Conservation (phyloP, 2,888 invertebrate genomes). For the Synergus laeviventris region DNA sequence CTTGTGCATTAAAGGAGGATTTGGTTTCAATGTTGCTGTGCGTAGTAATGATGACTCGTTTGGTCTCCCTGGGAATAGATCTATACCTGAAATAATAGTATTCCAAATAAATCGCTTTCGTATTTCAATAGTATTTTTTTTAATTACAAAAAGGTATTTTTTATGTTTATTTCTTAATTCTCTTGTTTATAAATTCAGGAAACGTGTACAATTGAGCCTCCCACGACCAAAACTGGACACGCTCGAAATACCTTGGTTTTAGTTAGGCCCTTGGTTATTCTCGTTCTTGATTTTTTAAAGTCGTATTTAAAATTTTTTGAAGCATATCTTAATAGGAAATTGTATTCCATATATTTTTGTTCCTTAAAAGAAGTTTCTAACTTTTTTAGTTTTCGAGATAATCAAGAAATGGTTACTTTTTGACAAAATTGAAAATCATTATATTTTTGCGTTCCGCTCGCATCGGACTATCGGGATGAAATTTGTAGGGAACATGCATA, state of each 20-base stretch:
- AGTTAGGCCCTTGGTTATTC: too few relatives aligned
- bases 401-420: too few relatives aligned
- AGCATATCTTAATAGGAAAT: too few relatives aligned
- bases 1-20: slow-evolving; percentile 80
- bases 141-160: background rate
- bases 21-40: slow-evolving; percentile 66
- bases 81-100: slow-evolving; percentile 53
- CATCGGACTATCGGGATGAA: background rate
- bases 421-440: too few relatives aligned
- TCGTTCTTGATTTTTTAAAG: background rate
- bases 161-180: too few relatives aligned
- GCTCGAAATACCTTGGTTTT: too few relatives aligned
- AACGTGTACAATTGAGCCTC: too few relatives aligned
- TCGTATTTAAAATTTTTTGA: background rate
- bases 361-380: too few relatives aligned
- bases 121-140: slow-evolving; percentile 6
- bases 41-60: slow-evolving; percentile 70
- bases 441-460: too few relatives aligned
- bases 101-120: background rate
- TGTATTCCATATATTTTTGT: too few relatives aligned
- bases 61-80: slow-evolving; percentile 71
- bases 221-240: too few relatives aligned
- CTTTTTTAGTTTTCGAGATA: background rate
- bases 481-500: background rate
- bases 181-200: too few relatives aligned